Base-by-base conservation (phyloP, 1,140 invertebrate species). In the Eriosoma lanigerum region DNA sequence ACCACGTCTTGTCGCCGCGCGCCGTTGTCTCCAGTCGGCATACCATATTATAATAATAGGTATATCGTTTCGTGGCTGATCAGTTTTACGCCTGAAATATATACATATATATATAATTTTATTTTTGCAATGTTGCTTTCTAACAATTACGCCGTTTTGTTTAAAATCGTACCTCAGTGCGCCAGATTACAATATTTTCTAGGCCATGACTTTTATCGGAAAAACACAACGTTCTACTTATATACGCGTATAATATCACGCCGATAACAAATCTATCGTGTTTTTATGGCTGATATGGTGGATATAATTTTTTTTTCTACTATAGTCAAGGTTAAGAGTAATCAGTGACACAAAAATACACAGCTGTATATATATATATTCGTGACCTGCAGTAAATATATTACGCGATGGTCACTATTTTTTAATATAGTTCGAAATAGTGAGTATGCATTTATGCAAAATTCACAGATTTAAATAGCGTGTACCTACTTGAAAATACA, bases 211-310 rank as follows among this genome's bases (percentile, higher is more conserved):
- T 56, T 75, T 32, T 32, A 75, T 75, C 19, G 32, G 73, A 1
- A 78, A 78, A 78, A 78, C 38, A 13, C 32, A 13, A 13, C 75
- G 75, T 78, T 78, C 75, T 78, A 78, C 75, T 72, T 72, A 66
- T 64, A n/a, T n/a, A n/a, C n/a, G n/a, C n/a, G n/a, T n/a, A n/a
- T n/a, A n/a, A n/a, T 38, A n/a, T 26, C 24, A 17, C 24, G 68
- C 19, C 26, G 72, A 12, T 46, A 19, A 26, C 26, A 0, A 76
- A 44, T n/a, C 56, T 38, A 62, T 78, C n/a, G n/a, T 78, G 75
- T 78, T 78, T 78, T 78, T 78, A 78, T 78, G 75, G 75, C 32
- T 62, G 75, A 78, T 78, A 4, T 38, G 32, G n/a, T n/a, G n/a
- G n/a, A n/a, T n/a, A n/a, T n/a, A n/a, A n/a, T n/a, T n/a, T n/a